phyloP scores from a whole-genome alignment of 2,113 vertebrate species.

The Eptesicus fuscus region DNA sequence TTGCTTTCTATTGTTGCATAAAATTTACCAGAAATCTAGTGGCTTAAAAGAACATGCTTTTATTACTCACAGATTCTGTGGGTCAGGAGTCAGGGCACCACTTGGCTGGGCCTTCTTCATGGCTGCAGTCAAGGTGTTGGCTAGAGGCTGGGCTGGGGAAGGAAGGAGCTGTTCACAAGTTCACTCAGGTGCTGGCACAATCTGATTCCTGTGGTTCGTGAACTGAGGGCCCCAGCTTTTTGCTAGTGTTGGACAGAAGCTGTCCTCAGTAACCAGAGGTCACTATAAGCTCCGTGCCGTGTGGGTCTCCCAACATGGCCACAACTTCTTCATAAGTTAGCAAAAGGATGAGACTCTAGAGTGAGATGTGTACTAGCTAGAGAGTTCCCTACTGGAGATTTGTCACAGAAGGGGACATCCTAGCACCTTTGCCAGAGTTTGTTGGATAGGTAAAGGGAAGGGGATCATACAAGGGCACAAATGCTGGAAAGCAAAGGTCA shows the following conservation, averaged over 20 bases:
- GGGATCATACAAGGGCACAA: accelerated
- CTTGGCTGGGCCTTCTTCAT: accelerated
- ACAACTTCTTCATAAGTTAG: background rate
- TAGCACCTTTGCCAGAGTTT: accelerated
- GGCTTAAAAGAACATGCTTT: background rate
- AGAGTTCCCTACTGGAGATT: accelerated
- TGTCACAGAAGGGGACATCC: accelerated
- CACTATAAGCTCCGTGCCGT: accelerated
- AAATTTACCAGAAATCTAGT: background rate
- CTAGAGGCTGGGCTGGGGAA: background rate
- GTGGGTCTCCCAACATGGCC: accelerated
- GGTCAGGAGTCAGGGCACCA: accelerated
- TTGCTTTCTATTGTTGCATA: background rate
- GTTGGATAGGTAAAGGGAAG: background rate
- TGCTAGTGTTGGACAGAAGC: accelerated
- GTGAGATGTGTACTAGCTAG: accelerated
- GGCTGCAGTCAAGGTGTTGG: background rate
- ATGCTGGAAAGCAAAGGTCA: background rate
- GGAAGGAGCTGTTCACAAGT: background rate
- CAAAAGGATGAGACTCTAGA: accelerated
- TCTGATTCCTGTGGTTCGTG: accelerated
- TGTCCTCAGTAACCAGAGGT: background rate
- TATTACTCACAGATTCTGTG: accelerated
- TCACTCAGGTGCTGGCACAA: background rate
- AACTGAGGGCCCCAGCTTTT: accelerated